phyloP scores from a whole-genome alignment of 2,113 vertebrate species.

The Nibea albiflora region DNA sequence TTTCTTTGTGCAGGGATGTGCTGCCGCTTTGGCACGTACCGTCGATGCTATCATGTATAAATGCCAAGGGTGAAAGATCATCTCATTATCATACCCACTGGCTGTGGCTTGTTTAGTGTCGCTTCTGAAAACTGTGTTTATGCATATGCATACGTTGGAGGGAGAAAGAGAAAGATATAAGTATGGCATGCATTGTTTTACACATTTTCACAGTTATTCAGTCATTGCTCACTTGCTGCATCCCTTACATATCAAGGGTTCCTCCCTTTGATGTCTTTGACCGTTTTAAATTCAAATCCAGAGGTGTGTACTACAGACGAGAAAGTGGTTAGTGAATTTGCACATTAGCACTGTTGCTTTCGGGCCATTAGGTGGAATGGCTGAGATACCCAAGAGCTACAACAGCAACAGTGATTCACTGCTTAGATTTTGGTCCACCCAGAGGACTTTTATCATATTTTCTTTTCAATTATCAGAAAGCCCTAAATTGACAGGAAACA shows the following conservation, averaged over 20 bases:
- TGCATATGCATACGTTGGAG: background rate
- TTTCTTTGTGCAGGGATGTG: constrained; percentile 3
- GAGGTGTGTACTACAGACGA: background rate
- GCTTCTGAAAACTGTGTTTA: background rate
- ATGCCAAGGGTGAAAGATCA: constrained; percentile 47
- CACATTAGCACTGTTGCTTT: background rate
- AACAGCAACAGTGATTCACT: background rate
- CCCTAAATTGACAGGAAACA: background rate
- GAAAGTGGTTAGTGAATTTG: background rate
- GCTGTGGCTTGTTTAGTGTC: constrained; percentile 5
- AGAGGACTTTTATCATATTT: background rate
- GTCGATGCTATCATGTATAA: constrained; percentile 23
- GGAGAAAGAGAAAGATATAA: constrained; percentile 1
- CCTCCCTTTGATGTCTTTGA: background rate
- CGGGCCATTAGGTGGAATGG: background rate
- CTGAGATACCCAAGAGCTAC: background rate
- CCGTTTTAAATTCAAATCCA: background rate
- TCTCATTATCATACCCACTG: constrained; percentile 48
- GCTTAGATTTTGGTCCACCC: background rate
- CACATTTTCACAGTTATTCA: background rate
- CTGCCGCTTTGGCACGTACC: background rate
- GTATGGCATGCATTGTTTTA: background rate
- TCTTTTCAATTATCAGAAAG: background rate
- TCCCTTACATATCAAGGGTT: background rate
- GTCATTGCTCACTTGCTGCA: background rate